Conservation (phyloP, 2,888 invertebrate genomes). For the Philhelius pedissequus region DNA sequence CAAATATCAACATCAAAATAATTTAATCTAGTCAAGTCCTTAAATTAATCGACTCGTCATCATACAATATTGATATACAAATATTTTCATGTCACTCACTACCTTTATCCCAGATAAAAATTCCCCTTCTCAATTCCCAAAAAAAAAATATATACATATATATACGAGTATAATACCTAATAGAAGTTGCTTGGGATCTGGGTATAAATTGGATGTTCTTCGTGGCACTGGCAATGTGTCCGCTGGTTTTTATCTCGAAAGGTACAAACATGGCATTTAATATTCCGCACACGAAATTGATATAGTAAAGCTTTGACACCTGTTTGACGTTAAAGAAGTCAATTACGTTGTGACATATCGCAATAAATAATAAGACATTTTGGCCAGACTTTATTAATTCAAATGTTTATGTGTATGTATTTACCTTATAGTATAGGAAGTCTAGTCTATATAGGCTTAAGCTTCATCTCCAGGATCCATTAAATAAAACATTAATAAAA, state of each 20-base stretch:
- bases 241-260: background rate
- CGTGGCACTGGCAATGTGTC: background rate
- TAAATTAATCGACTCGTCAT: constrained; percentile 59
- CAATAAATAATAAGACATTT: constrained; percentile 26
- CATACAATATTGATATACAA: constrained; percentile 36
- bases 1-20: background rate
- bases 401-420: background rate
- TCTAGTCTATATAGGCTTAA: too few species aligned
- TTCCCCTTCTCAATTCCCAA: background rate
- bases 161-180: too few species aligned
- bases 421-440: too few species aligned
- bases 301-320: constrained; percentile 42
- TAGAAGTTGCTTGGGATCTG: background rate
- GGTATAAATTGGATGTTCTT: background rate
- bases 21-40: constrained; percentile 42
- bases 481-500: constrained; percentile 28
- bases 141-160: background rate
- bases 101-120: background rate
- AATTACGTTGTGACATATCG: constrained; percentile 38
- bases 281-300: constrained; percentile 51
- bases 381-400: constrained; percentile 10
- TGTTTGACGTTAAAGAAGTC: constrained; percentile 26
- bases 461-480: constrained; percentile 32
- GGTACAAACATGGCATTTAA: constrained; percentile 26
- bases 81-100: constrained; percentile 58